Conservation (phyloP, 2,797 vertebrate species). For the Phrynocephalus vlangalii region DNA sequence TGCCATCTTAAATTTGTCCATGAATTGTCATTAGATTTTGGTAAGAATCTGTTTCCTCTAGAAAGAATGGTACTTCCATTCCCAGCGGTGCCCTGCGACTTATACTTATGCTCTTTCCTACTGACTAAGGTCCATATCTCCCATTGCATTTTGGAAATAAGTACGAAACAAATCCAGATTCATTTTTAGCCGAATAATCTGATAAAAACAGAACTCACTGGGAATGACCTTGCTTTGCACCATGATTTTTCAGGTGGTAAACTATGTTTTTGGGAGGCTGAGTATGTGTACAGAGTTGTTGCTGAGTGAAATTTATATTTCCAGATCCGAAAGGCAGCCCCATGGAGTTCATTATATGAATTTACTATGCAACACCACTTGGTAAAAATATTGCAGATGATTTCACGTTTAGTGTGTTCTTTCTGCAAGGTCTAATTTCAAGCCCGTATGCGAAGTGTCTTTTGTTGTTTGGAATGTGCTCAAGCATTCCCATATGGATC, state of each 20-base stretch:
- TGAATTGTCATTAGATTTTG: too few relatives aligned
- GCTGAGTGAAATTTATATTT: conserved; percentile 12
- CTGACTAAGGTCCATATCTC: too few relatives aligned
- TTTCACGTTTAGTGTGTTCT: not conserved
- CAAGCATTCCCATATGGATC: conserved; percentile 15
- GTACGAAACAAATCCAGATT: not conserved
- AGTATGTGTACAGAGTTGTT: not conserved
- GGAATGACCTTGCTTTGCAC: not conserved
- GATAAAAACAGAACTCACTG: not conserved
- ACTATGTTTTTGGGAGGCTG: not conserved
- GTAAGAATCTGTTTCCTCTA: too few relatives aligned
- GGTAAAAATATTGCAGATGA: not conserved
- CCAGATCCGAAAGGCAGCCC: not conserved
- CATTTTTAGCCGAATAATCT: conserved; percentile 1
- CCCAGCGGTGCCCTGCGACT: too few relatives aligned
- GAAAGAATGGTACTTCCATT: too few relatives aligned
- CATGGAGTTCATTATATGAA: not conserved
- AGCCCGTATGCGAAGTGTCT: conserved; percentile 18
- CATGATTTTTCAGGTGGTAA: conserved; percentile 18
- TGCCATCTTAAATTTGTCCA: too few relatives aligned
- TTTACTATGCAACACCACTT: conserved; percentile 5
- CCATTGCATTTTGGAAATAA: too few relatives aligned
- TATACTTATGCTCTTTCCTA: not conserved
- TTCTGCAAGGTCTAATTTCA: conserved; percentile 7
- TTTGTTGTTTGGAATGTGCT: conserved; percentile 14